Percentiles rank a stretch among this genome's conserved stretches.
Evolutionary conservation across 2,888 invertebrate species (phyloP).

Genomic region (Listrodromus nycthemerus): DNA sequence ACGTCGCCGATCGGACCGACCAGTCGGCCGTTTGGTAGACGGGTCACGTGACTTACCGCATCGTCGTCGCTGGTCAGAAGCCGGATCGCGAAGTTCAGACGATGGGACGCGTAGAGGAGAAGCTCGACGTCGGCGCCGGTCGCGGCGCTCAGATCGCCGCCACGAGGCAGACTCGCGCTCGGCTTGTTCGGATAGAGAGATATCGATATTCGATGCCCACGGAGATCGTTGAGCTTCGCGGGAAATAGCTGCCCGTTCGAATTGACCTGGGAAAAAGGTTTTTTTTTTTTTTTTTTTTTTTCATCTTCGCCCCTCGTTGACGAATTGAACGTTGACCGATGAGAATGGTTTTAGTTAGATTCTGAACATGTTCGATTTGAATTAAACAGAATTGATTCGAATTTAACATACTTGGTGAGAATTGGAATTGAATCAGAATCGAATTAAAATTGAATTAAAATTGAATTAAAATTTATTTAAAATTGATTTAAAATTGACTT

Average conservation of each 20-base stretch:
- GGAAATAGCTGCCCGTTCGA: conserved; percentile 53
- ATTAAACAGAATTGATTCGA: no score
- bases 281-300: background rate
- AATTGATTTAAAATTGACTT: no score
- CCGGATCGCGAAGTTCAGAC: conserved; percentile 62
- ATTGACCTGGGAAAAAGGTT: background rate
- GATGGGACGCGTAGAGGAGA: conserved; percentile 45
- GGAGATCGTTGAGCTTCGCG: conserved; percentile 65
- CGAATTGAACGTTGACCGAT: no score
- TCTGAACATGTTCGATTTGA: no score
- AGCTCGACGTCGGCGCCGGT: conserved; percentile 64
- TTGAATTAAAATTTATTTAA: no score
- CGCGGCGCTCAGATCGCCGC: conserved; percentile 12
- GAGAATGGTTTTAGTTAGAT: rapidly evolving
- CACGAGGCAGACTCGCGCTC: background rate
- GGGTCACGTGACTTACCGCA: conserved; percentile 48
- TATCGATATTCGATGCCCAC: conserved; percentile 50
- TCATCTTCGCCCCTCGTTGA: no score
- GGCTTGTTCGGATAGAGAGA: conserved; percentile 62
- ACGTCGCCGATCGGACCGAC: conserved; percentile 66
- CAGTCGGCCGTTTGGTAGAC: conserved; percentile 42
- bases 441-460: no score
- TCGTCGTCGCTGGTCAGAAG: conserved; percentile 45
- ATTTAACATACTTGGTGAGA: no score
- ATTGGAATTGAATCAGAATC: no score